Evolutionary conservation across 2,888 invertebrate species (phyloP), one percentile per base, ranked within the genome.

Genomic region (Hemicrepidius hirtus): DNA sequence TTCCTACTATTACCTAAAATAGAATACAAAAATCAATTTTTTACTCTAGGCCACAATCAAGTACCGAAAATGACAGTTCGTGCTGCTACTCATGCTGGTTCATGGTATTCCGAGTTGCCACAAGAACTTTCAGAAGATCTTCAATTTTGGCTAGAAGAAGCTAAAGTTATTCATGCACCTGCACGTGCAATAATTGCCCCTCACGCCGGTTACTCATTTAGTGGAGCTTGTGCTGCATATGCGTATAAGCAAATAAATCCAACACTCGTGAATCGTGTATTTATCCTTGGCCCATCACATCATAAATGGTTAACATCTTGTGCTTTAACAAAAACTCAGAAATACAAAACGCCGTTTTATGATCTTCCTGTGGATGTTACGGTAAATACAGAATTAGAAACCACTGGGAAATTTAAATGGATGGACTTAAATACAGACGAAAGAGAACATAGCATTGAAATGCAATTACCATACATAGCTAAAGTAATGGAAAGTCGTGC

Each of bases 401-500:
- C 93, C 81, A 97, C 96, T 3, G 94, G 94, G 0, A 93, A 94
- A 79, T 99, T 99, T 86, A 95, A 97, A 79, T 93, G 94, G 90
- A 98, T 99, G 98, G 94, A 94, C 84, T 89, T 94, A 81, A 92
- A 93, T 82, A 97, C 96, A 0, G 99, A 99, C 85, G 98, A 99
- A 86, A 97, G 98, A 83, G 99, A 99, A 84, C 99, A 99, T 84
- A 98, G 97, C 80, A 96, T 99, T 80, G 99, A 99, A 88, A 99
- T 99, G 99, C 99, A 99, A 85, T 90, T 99, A 82, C 99, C 99
- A 0, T 99, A 96, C 85, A 94, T 99, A 83, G 99, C 99, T 71
- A 99, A 99, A 91, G 95, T 98, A 74, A 98, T 99, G 98, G 97
- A 98, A 88, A 95, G 95, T 82, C 95, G 91, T 82, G 92, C 93